These are phyloP conservation scores for Schrankia costaestrigalis DNA, from an alignment of 2,888 invertebrate genomes.

Conservation along the genomic window DNA sequence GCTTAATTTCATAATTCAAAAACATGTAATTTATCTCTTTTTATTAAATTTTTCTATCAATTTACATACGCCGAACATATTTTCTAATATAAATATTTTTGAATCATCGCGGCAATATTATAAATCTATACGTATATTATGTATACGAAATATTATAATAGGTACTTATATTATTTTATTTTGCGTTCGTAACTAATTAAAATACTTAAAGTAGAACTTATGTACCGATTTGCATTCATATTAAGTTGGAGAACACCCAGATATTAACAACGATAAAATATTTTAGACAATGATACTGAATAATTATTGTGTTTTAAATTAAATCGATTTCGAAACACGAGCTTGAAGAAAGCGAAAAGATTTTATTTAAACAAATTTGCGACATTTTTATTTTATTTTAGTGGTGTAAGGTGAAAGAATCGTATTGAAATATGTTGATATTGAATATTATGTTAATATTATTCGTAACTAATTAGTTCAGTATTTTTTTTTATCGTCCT, in stretches of 20 bases:
- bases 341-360: slow-evolving; percentile 8
- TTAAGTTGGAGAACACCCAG: slow-evolving; percentile 32
- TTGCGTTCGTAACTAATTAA: slow-evolving; percentile 38
- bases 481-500: slow-evolving; percentile 8
- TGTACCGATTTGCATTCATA: slow-evolving; percentile 37
- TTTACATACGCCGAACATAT: background rate
- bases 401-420: slow-evolving; percentile 5
- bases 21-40: too few relatives aligned
- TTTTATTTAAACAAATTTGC: slow-evolving; percentile 6
- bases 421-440: slow-evolving; percentile 11
- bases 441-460: slow-evolving; percentile 6
- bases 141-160: slow-evolving; percentile 22
- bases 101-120: slow-evolving; percentile 5
- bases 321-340: slow-evolving; percentile 18
- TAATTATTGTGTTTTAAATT: slow-evolving; percentile 6
- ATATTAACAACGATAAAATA: slow-evolving; percentile 10
- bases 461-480: slow-evolving; percentile 6
- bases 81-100: slow-evolving; percentile 3
- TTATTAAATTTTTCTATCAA: too few relatives aligned
- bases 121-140: slow-evolving; percentile 24
- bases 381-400: background rate
- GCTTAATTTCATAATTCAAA: too few relatives aligned
- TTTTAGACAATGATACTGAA: slow-evolving; percentile 14
- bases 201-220: slow-evolving; percentile 32
- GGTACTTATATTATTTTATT: slow-evolving; percentile 18